Base-by-base conservation (phyloP, 2,113 vertebrate genomes). In the Passer domesticus region DNA sequence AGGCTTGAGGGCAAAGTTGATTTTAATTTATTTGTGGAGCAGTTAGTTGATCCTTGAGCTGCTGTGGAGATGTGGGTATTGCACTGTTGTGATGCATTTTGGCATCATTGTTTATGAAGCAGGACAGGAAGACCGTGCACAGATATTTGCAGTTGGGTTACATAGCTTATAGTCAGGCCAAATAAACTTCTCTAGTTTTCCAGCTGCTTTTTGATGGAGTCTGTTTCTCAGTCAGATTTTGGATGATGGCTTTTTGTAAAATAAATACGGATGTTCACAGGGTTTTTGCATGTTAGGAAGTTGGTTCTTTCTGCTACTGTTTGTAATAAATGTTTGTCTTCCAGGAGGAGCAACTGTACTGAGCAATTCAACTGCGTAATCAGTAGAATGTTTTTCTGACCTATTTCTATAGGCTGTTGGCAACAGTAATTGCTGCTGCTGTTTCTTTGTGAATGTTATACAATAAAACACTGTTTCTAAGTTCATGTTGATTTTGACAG, bases 401-500 rank as follows among this genome's bases (percentile, higher is more conserved):
- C 63, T 80, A 18, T 60, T 94, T 92, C 64, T 93, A 7, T 63
- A 52, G 50, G 16, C 30, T 86, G n/a, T 78, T 87, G 75, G 60
- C 46, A 68, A 39, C 18, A 44, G 13, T 69, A 86, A 78, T 92
- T 69, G 37, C 37, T 59, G 31, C 47, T 90, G 37, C 44, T 94
- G 27, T 79, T 93, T 88, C 55, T 77, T 0, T 86, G 56, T 88
- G 70, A 78, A 63, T 31, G 21, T 58, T 83, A 18, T 74, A 23
- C 72, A 80, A 47, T 63, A 63, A 88, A 92, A 22, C 15, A 21
- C 16, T 39, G 17, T 73, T 88, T 90, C 35, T 83, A 47, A 90
- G 83, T 92, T 88, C n/a, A 49, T 76, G n/a, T 89, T 67, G 35
- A 63, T 62, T 92, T 79, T 95, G 76, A 84, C 69, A 76, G 37